A percentile compares a stretch with the other conserved stretches of the same genome.
These are phyloP conservation scores for Thinocorus orbignyianus DNA, from an alignment of 2,113 vertebrate species.

Conservation along the genomic window DNA sequence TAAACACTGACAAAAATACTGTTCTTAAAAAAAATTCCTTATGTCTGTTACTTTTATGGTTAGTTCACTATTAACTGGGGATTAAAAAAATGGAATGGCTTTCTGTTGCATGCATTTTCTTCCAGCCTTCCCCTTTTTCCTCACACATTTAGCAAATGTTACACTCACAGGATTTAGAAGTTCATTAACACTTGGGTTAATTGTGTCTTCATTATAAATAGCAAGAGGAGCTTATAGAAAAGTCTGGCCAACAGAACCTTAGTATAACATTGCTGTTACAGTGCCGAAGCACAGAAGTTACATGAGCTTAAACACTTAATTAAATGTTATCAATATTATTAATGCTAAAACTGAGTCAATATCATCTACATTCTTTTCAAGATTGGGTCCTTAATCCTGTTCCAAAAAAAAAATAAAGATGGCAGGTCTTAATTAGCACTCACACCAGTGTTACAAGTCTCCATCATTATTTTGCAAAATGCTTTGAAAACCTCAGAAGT, in stretches of 20 bases:
- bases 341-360: background rate
- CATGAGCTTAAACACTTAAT: background rate
- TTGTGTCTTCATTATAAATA: background rate
- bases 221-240: background rate
- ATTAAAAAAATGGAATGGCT: background rate
- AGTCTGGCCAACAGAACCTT: background rate
- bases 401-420: background rate
- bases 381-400: background rate
- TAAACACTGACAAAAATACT: constrained; percentile 29
- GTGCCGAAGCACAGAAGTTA: background rate
- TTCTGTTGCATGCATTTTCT: background rate
- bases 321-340: background rate
- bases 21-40: background rate
- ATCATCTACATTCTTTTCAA: background rate
- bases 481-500: constrained; percentile 5
- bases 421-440: background rate
- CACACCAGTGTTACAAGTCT: background rate
- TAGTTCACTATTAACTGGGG: background rate
- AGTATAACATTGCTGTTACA: background rate
- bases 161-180: background rate
- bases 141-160: constrained; percentile 25
- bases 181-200: background rate
- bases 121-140: background rate
- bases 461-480: background rate
- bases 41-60: background rate